Conservation (phyloP, 2,888 invertebrate genomes). For the Chymomyza amoena region DNA sequence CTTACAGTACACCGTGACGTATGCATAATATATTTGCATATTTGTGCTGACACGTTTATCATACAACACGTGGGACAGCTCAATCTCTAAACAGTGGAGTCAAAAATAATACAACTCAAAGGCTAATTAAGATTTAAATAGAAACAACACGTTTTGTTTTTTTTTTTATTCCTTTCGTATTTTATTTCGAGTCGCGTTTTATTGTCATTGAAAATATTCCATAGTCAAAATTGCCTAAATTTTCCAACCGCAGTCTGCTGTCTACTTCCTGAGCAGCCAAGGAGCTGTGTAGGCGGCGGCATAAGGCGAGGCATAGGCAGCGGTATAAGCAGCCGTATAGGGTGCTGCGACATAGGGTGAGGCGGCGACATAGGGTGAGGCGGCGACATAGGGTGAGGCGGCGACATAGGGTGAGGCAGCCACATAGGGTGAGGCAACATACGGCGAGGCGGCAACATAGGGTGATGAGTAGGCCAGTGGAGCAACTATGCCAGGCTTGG, state of each 20-base stretch:
- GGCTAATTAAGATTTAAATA: background rate
- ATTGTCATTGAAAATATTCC: background rate
- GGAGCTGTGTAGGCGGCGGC: slow-evolving; percentile 61
- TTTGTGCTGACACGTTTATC: slow-evolving; percentile 24
- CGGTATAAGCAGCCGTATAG: slow-evolving; percentile 47
- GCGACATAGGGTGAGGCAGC: slow-evolving; percentile 59
- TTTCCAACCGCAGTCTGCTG: too few relatives aligned
- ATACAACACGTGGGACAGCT: slow-evolving; percentile 22
- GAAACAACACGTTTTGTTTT: slow-evolving; percentile 1
- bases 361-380: slow-evolving; percentile 53
- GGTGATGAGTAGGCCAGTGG: slow-evolving; percentile 72
- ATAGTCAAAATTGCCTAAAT: background rate
- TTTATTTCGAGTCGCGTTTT: slow-evolving; percentile 35
- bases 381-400: slow-evolving; percentile 53
- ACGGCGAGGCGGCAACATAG: slow-evolving; percentile 71
- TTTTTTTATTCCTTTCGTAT: slow-evolving; percentile 19
- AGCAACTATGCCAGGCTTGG: slow-evolving; percentile 75
- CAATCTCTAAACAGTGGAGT: slow-evolving; percentile 7
- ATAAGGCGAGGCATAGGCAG: slow-evolving; percentile 67
- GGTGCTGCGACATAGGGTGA: slow-evolving; percentile 53
- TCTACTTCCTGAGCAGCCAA: slow-evolving; percentile 38
- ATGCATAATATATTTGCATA: background rate
- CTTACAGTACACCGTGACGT: background rate
- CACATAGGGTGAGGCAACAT: too few relatives aligned
- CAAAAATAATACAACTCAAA: background rate